Percentiles rank a stretch among this genome's conserved stretches.
Evolutionary conservation across 1,140 invertebrate genomes (phyloP).

Genomic region (Hestina assimilis): DNA sequence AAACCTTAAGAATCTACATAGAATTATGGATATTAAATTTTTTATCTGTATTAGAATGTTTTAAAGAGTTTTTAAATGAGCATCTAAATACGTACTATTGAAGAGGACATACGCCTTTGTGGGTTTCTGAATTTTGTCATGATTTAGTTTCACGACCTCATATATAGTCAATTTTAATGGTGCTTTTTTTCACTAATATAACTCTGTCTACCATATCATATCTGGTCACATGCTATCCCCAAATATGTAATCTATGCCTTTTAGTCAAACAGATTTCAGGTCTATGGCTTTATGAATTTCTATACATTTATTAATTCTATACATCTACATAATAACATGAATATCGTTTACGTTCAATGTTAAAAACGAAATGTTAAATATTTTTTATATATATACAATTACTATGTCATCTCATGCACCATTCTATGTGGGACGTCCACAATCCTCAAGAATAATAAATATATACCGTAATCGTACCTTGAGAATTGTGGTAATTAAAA

Average conservation of each 20-base stretch:
- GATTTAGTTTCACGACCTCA: no score
- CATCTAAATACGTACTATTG: no score
- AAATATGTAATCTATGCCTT: no score
- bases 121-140: no score
- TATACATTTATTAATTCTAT: no score
- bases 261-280: no score
- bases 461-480: not conserved
- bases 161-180: no score
- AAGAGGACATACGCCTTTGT: no score
- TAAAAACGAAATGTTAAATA: constrained; percentile 3
- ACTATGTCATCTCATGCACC: constrained; percentile 18
- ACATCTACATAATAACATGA: not conserved
- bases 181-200: no score
- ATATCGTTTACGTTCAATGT: not conserved
- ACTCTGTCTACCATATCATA: no score
- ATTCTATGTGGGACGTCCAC: constrained; percentile 8
- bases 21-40: not conserved
- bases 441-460: constrained; percentile 1
- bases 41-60: not conserved
- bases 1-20: constrained; percentile 1
- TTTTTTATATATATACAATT: constrained; percentile 16
- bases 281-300: no score
- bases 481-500: constrained; percentile 7
- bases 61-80: not conserved
- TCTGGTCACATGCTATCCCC: no score